Base-by-base conservation (phyloP, 2,797 vertebrate genomes). In the Tarsius wallacei region DNA sequence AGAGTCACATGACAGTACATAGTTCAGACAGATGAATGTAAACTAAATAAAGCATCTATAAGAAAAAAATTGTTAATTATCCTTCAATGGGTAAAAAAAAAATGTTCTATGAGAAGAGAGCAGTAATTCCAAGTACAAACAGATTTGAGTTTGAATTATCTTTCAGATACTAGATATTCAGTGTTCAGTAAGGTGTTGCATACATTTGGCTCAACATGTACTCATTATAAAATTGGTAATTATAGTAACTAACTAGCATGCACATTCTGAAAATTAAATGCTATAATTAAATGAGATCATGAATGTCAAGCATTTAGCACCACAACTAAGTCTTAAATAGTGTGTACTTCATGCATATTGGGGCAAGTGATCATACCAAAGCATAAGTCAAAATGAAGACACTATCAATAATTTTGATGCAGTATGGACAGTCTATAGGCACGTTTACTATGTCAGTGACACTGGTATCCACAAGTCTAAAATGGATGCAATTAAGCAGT, bases 381-480 rank as follows among this genome's bases (percentile, higher is more conserved):
- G 22, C 14, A 64, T 1, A 68, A 53, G n/a, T 42, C 24, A 22
- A 64, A 83, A 61, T 80, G 42, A 91, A 55, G 19, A 84, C 14
- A 53, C 1, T 19, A 2, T 55, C 22, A 53, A 16, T 70, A 74
- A 84, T 89, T 80, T 53, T 90, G 6, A 1, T 47, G 0, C 6
- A 17, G 2, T 12, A 64, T 33, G 2, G 3, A 64, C 0, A 70
- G 28, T 1, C 6, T 28, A 14, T 8, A 68, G 31, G 28, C 33
- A 64, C 0, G 1, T 1, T 28, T 6, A 51, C 3, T 17, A 14
- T 53, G 0, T 71, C 31, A 28, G 24, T 33, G 17, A 3, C 11
- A 63, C 4, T 71, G 19, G 22, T 21, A 87, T 22, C 4, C 22
- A 1, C 0, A 36, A 1, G 4, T 49, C 2, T 31, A 64, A 70